phyloP scores from a whole-genome alignment of 2,113 vertebrate genomes.

The Melanocharis versteri region DNA sequence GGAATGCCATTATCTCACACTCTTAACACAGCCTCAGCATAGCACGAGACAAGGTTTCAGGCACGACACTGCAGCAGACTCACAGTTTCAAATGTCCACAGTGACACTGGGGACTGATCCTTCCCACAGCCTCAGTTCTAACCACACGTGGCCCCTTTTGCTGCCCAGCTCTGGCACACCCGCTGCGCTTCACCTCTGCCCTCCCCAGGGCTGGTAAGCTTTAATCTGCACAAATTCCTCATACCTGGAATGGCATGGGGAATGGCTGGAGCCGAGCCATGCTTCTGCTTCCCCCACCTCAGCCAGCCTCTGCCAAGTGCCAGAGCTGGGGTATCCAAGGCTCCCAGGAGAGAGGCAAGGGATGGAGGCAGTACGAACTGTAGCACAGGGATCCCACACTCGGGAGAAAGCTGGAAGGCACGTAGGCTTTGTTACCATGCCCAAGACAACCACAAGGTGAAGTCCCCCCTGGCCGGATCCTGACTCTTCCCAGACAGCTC shows the following conservation, averaged over 20 bases:
- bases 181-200: not conserved
- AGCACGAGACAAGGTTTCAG: not conserved
- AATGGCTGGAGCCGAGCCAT: not conserved
- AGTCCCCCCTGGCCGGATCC: rapidly evolving
- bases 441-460: not conserved
- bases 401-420: not conserved
- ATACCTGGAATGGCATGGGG: rapidly evolving
- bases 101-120: not conserved
- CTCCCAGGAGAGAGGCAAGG: not conserved
- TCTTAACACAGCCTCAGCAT: not conserved
- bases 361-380: not conserved
- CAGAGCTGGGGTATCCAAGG: not conserved
- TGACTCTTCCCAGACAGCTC: not conserved
- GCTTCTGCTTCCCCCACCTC: not conserved
- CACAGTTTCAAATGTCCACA: not conserved
- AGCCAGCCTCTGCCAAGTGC: not conserved
- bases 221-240: not conserved
- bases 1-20: not conserved
- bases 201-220: not conserved
- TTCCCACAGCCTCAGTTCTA: not conserved
- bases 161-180: not conserved
- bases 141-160: not conserved
- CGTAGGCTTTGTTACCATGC: not conserved
- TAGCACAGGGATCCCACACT: not conserved
- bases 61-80: not conserved